These are phyloP conservation scores for Ophion costatus DNA, from an alignment of 2,888 invertebrate species.

Conservation along the genomic window DNA sequence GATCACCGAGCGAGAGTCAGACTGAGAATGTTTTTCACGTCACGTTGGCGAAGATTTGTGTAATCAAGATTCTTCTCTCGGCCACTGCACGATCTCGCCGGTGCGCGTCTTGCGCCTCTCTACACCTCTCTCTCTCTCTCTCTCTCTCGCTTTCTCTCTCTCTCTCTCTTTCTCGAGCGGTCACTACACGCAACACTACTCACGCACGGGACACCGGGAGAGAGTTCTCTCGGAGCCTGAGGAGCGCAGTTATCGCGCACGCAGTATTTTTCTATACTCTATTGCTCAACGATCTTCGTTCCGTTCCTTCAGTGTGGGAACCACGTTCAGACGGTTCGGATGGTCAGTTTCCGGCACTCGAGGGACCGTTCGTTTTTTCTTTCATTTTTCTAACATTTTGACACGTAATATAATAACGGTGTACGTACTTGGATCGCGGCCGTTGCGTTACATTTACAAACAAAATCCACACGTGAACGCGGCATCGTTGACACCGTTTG, in stretches of 20 bases:
- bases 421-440: not conserved
- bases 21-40: too few relatives aligned
- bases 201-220: not conserved
- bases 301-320: constrained; percentile 75
- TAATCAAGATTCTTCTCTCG: constrained; percentile 12
- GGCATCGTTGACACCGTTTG: not conserved
- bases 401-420: not conserved
- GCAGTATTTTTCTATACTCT: constrained; percentile 35
- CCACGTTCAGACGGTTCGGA: constrained; percentile 78
- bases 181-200: not conserved
- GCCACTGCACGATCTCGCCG: not conserved
- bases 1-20: too few relatives aligned
- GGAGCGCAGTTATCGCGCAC: constrained; percentile 37
- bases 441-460: not conserved
- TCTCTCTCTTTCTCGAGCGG: constrained; percentile 8
- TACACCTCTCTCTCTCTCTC: too few relatives aligned
- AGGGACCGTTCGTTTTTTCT: constrained; percentile 3
- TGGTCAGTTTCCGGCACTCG: constrained; percentile 66
- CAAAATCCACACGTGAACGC: not conserved
- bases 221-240: constrained; percentile 20
- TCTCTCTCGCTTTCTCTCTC: too few relatives aligned
- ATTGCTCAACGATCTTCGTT: constrained; percentile 71
- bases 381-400: not conserved
- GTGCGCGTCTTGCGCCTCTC: constrained; percentile 11
- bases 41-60: not conserved